Base-by-base conservation (phyloP, 1,140 invertebrate species). In the Drosophila chauvacae region DNA sequence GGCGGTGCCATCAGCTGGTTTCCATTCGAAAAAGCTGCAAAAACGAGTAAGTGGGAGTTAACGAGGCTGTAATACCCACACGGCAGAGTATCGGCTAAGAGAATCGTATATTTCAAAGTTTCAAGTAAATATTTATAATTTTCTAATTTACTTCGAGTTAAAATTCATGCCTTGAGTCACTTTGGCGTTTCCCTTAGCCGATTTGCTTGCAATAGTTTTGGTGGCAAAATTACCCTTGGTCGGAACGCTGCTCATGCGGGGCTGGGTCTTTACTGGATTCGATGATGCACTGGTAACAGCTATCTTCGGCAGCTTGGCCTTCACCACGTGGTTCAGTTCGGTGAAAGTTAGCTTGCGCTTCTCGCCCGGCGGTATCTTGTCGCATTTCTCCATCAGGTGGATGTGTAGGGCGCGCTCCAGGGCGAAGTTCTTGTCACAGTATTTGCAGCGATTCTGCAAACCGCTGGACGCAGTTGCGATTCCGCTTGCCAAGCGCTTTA, bases 381-480 rank as follows among this genome's bases (percentile, higher is more conserved):
- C 62, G 47, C 91, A 92, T 35, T 92, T 86, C 45, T 90, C 77
- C 87, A 92, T 76, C 11, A 92, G 62, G 56, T 92, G 91, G 23
- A 92, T 91, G 44, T 92, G 91, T 7, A 92, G 62, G 3, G 91
- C 84, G 11, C 81, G 87, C 37, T 87, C 81, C 10, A 92, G 26
- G 4, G 78, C 87, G 47, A 92, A 92, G 30, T 80, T 90, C 56
- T 92, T 92, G 65, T 92, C 91, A 57, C 91, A 92, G 48, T 80
- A 92, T 48, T 91, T 91, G 64, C 91, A 92, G 45, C 48, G 70
- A 64, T 64, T 83, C 44, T 64, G 77, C 30, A 4, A 56, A 1
- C 20, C 35, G 9, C 20, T 23, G 14, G 14, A 1, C 3, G 13
- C n/a, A 45, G 7, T 3, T 11, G 11, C 28, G 23, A 41, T 23